Percentiles rank a stretch among this genome's conserved stretches.
Conservation (phyloP, 1,140 invertebrate species). For the Aphidius gifuensis region DNA sequence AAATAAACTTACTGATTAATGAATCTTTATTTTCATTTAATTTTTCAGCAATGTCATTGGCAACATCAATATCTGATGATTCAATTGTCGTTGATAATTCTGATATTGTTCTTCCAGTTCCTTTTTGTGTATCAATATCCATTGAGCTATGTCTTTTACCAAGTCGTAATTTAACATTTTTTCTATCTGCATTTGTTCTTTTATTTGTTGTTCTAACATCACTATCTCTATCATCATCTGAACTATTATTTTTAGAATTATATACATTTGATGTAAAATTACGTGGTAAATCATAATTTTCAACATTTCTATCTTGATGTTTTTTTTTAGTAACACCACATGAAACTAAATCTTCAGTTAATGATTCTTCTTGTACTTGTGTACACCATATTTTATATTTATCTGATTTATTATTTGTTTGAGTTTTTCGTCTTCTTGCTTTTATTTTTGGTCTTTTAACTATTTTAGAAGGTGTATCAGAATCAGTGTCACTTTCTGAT, state of each 20-base stretch:
- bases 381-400: constrained; percentile 66
- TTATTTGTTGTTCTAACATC: constrained; percentile 54
- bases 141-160: constrained; percentile 55
- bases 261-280: constrained; percentile 39
- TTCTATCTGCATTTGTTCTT: constrained; percentile 59
- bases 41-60: constrained; percentile 67
- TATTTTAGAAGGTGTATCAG: constrained; percentile 37
- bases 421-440: constrained; percentile 42
- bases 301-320: constrained; percentile 58
- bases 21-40: constrained; percentile 68
- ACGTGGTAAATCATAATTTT: constrained; percentile 59
- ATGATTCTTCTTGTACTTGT: constrained; percentile 61
- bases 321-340: constrained; percentile 59
- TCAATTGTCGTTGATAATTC: constrained; percentile 55
- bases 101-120: constrained; percentile 53
- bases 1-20: constrained; percentile 62
- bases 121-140: constrained; percentile 52
- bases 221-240: constrained; percentile 51
- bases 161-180: constrained; percentile 60
- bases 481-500: constrained; percentile 55
- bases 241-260: constrained; percentile 47
- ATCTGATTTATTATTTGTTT: constrained; percentile 40
- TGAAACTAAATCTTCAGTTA: constrained; percentile 60
- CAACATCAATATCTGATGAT: constrained; percentile 60
- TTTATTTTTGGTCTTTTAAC: constrained; percentile 48